Evolutionary conservation across 2,797 vertebrate species (phyloP), one percentile per base, ranked within the genome.

Genomic region (Zenarchopterus dispar): DNA sequence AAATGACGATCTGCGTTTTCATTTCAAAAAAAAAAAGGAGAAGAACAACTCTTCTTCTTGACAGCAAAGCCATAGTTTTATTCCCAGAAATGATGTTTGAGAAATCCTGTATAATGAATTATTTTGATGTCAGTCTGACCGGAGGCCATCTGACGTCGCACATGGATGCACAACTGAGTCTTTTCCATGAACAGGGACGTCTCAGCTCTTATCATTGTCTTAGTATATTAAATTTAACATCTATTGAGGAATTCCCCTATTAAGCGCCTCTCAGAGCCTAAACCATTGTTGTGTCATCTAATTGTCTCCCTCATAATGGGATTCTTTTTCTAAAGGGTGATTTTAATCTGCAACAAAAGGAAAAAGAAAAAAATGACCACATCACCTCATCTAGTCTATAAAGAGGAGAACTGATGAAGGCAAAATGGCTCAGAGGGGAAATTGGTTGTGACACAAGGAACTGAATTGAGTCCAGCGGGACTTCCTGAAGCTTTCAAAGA

Each of bases 401-500:
- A 73, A 67, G 49, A 51, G 19, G 44, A 74, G 56, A 52, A 61
- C 59, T 54, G 13, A 17, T 36, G 56, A 65, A 33, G 43, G 44
- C 18, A 50, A 48, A 72, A 79, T 66, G 45, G 28, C 78, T 77
- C 2, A 0, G 21, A 72, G 54, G 53, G 72, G 69, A 86, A 87
- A 88, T 88, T 75, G 70, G 62, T 79, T 85, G 75, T 85, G 90
- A 86, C 87, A 80, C 1, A 16, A 78, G 74, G 78, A 88, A 81
- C 70, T 70, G 82, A 77, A 67, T 24, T 9, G 43, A 76, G 69
- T 79, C 87, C 75, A 56, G 64, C 28, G 74, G 86, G 86, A 89
- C 79, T 84, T 87, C 79, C 84, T 87, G 80, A 66, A 84, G 86
- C 84, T 89, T 87, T 86, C 76, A 88, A 81, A 82, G 79, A 73